phyloP scores from a whole-genome alignment of 2,888 invertebrate species.

The Agonopterix arenella region DNA sequence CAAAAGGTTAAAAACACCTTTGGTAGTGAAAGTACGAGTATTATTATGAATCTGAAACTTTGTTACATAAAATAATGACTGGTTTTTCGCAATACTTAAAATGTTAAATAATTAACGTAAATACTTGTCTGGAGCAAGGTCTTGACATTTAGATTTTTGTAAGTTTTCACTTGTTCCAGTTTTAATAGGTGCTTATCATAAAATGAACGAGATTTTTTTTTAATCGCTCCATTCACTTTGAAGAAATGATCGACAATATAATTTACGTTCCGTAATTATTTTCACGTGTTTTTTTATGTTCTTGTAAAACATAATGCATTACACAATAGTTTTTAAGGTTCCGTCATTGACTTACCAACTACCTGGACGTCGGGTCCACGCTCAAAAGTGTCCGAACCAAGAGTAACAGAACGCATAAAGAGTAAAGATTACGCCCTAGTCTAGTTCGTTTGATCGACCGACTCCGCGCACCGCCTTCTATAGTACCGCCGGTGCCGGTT shows the following conservation, averaged over 20 bases:
- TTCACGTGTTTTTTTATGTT: background rate
- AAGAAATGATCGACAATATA: slow-evolving; percentile 2
- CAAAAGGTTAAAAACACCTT: too few species aligned
- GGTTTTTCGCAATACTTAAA: slow-evolving; percentile 28
- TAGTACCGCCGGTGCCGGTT: too few species aligned
- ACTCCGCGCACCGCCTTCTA: too few species aligned
- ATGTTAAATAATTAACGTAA: slow-evolving; percentile 52
- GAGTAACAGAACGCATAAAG: too few species aligned
- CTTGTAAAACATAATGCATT: background rate
- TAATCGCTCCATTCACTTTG: background rate
- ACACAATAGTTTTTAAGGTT: too few species aligned
- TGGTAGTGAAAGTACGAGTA: too few species aligned
- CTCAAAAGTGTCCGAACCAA: too few species aligned
- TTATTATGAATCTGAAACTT: slow-evolving; percentile 14
- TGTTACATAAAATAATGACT: slow-evolving; percentile 24
- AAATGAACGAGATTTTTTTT: background rate
- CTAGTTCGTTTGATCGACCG: too few species aligned
- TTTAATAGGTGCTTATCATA: slow-evolving; percentile 37
- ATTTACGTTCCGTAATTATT: background rate
- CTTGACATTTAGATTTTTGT: slow-evolving; percentile 58
- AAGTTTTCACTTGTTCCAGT: slow-evolving; percentile 56
- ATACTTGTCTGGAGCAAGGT: slow-evolving; percentile 55
- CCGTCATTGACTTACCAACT: too few species aligned
- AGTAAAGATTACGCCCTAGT: too few species aligned
- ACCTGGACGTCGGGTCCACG: too few species aligned